Percentiles rank a stretch among this genome's conserved stretches.
phyloP scores from a whole-genome alignment of 2,888 invertebrate species.

The Agrochola macilenta region DNA sequence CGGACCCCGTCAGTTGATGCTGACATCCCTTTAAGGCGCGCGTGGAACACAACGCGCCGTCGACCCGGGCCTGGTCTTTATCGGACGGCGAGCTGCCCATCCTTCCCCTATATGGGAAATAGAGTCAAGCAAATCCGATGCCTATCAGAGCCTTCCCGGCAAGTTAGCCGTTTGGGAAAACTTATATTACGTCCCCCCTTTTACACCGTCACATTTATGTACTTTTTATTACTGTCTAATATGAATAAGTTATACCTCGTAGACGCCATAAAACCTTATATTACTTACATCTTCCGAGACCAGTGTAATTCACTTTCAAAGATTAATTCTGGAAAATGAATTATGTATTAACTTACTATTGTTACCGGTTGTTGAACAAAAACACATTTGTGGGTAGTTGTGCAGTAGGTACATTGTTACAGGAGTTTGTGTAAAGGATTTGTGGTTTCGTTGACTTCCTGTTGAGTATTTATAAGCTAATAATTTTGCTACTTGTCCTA shows the following conservation, averaged over 20 bases:
- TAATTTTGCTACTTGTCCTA: not conserved
- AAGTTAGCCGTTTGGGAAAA: slow-evolving; percentile 46
- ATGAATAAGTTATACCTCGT: slow-evolving; percentile 59
- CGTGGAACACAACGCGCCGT: too few species aligned
- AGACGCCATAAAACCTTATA: slow-evolving; percentile 47
- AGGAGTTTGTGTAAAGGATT: slow-evolving; percentile 14
- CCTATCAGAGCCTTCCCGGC: not conserved
- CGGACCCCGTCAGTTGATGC: too few species aligned
- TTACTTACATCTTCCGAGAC: slow-evolving; percentile 36
- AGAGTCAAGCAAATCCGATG: slow-evolving; percentile 5
- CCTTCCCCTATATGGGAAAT: not conserved
- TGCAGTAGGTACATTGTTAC: slow-evolving; percentile 18
- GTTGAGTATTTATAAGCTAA: not conserved
- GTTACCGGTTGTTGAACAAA: slow-evolving; percentile 69
- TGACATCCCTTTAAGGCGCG: too few species aligned
- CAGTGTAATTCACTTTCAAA: slow-evolving; percentile 46
- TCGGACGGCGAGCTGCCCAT: too few species aligned
- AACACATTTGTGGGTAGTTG: slow-evolving; percentile 61
- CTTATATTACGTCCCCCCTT: slow-evolving; percentile 35
- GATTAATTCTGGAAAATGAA: slow-evolving; percentile 73
- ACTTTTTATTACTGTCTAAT: slow-evolving; percentile 54
- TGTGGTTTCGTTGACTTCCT: slow-evolving; percentile 25
- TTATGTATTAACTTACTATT: slow-evolving; percentile 73
- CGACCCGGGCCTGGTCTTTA: too few species aligned
- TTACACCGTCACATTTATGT: slow-evolving; percentile 39